Base-by-base conservation (phyloP, 2,797 vertebrate genomes). In the Xenops minutus region DNA sequence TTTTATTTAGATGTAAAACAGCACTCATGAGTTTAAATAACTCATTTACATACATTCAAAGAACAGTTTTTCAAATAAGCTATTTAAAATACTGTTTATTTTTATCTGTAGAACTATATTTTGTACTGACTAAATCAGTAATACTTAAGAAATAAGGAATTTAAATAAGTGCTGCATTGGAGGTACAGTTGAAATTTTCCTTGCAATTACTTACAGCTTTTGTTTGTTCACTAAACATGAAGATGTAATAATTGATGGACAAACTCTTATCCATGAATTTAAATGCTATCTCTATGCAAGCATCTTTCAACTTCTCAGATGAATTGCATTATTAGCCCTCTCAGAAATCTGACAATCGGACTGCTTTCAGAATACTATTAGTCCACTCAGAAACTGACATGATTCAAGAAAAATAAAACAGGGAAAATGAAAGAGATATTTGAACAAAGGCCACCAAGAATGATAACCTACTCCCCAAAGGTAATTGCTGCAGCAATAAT, bases 1-100 rank as follows among this genome's bases (percentile, higher is more conserved):
- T 91, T 96, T 96, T 96, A 96, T 96, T 97, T 95, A 96, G 91
- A 96, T 95, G 91, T 93, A 64, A 78, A 92, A 80, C 89, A 92
- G 75, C 39, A 72, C 92, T 97, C 80, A 62, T 56, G 84, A 92
- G 88, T 96, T 95, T 95, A 95, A 95, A 77, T 73, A 96, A 84
- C 77, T 96, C 95, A 95, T 97, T 96, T 95, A 64, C 95, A 95
- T 91, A 89, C 46, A 90, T 85, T 92, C 88, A 90, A 85, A 93
- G 77, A 94, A 89, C 15, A 91, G 76, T 83, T 93, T 92, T 87
- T 83, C 80, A 84, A 59, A 89, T 36, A 86, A 78, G 75, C 69
- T 74, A 59, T 79, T 93, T 95, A 71, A 89, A 94, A 95, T 85
- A 93, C 55, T 92, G 52, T 85, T 86, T 89, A 92, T 93, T 94